Evolutionary conservation across 2,113 vertebrate genomes (phyloP), one percentile per base, ranked within the genome.

Genomic region (Larimichthys polyactis): DNA sequence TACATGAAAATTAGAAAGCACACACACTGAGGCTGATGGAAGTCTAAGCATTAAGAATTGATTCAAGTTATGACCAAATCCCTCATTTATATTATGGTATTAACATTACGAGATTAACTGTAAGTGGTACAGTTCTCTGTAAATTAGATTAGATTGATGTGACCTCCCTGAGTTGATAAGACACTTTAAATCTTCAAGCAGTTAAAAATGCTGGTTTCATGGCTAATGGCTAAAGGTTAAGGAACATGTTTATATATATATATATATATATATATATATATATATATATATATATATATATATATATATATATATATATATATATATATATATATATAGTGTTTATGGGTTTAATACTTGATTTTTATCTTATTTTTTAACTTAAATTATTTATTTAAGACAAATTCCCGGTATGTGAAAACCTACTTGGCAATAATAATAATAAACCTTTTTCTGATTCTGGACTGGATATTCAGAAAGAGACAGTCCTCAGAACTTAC

Each of bases 401-500:
- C 32, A 32, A 32, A 36, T 36, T 36, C 32, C 32, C 8, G 32
- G 32, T 36, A 36, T 7, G 32, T 36, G 32, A 36, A 40, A 40
- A 40, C 36, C 36, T 40, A 9, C 36, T 40, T 40, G 8, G 36
- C 36, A 36, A 36, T 27, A 27, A 27, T 27, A 27, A 27, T 27
- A 27, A 27, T 8, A 40, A 40, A 8, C 36, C 36, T 9, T 40
- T 40, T 40, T 40, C 36, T 40, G 36, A 40, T 40, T 40, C 36
- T 40, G 36, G 36, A 8, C 36, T 9, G 36, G 19, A 43, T 49
- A 2, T 36, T 77, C 10, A 49, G 8, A 72, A 40, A 19, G 27
- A 74, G 70, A n/a, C 19, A 62, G 46, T 48, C 51, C 36, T 76
- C 20, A 24, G 27, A 32, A 84, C 92, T 92, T 68, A 94, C 93